phyloP scores from a whole-genome alignment of 1,140 invertebrate genomes.

The Cotesia typhae region DNA sequence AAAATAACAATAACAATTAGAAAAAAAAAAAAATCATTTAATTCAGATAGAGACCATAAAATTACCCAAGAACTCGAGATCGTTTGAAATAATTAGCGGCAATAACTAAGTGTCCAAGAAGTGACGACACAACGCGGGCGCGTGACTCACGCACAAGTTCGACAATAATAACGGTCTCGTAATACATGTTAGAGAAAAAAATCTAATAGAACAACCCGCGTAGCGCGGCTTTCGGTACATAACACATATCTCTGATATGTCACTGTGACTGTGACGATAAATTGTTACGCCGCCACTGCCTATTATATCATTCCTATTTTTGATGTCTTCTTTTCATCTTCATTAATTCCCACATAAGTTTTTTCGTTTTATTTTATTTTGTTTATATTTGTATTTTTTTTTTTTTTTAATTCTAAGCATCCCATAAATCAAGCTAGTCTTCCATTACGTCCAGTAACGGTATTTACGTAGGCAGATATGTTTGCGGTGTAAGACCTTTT shows the following conservation, averaged over 20 bases:
- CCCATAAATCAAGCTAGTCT: no score
- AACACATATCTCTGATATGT: no score
- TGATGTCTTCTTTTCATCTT: constrained; percentile 31
- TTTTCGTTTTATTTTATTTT: neutral
- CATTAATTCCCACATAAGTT: constrained; percentile 15
- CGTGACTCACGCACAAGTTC: constrained; percentile 37
- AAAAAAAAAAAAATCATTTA: no score
- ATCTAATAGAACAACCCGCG: neutral
- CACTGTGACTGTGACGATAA: constrained; percentile 27
- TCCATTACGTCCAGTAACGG: no score
- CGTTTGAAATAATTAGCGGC: constrained; percentile 45
- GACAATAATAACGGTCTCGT: constrained; percentile 30
- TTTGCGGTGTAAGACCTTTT: no score
- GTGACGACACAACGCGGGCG: constrained; percentile 24
- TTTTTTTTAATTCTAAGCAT: neutral
- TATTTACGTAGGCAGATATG: no score
- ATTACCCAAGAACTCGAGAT: constrained; percentile 27
- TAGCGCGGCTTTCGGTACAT: no score
- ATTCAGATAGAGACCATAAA: no score
- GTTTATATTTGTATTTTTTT: neutral
- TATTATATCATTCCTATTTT: constrained; percentile 37
- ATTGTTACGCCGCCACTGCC: constrained; percentile 34
- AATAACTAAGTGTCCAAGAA: constrained; percentile 38
- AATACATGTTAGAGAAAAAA: constrained; percentile 25
- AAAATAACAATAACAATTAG: no score